Conservation (phyloP, 2,888 invertebrate genomes). For the Lordiphosa fenestrarum region DNA sequence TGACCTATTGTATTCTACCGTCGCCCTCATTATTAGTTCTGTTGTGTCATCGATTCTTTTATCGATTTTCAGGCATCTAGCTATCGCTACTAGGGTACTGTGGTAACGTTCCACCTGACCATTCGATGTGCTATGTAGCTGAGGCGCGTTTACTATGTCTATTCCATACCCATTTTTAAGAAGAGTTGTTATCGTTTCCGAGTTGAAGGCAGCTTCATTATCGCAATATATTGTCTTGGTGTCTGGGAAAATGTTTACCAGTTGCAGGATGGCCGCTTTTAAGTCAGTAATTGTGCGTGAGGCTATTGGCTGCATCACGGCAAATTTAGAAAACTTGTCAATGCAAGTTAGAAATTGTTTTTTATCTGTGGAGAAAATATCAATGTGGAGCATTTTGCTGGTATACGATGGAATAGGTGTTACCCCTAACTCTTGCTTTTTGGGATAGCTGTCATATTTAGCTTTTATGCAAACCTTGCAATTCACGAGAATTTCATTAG, state of each 20-base stretch:
- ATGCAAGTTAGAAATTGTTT: too few relatives aligned
- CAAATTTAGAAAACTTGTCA: neutral
- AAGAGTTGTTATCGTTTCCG: neutral
- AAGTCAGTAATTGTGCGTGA: neutral
- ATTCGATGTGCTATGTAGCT: conserved; percentile 22
- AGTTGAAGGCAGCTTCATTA: conserved; percentile 1
- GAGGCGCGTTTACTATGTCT: conserved; percentile 11
- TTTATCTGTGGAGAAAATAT: too few relatives aligned
- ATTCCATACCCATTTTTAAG: neutral
- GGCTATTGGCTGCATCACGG: too few relatives aligned
- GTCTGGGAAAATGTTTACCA: neutral
- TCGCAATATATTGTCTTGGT: conserved; percentile 2
- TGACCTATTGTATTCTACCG: conserved; percentile 5
- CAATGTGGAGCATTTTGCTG: neutral
- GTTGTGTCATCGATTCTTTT: conserved; percentile 9
- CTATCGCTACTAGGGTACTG: conserved; percentile 12
- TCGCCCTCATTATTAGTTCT: conserved; percentile 9
- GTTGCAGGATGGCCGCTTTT: neutral
- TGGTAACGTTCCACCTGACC: conserved; percentile 19
- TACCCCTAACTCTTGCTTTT: too few relatives aligned
- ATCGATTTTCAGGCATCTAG: conserved; percentile 11
- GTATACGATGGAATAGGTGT: too few relatives aligned
- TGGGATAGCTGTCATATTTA: neutral
- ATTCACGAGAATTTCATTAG: neutral
- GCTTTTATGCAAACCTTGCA: neutral